Base-by-base conservation (phyloP, 2,888 invertebrate species). In the Xanthia togata region DNA sequence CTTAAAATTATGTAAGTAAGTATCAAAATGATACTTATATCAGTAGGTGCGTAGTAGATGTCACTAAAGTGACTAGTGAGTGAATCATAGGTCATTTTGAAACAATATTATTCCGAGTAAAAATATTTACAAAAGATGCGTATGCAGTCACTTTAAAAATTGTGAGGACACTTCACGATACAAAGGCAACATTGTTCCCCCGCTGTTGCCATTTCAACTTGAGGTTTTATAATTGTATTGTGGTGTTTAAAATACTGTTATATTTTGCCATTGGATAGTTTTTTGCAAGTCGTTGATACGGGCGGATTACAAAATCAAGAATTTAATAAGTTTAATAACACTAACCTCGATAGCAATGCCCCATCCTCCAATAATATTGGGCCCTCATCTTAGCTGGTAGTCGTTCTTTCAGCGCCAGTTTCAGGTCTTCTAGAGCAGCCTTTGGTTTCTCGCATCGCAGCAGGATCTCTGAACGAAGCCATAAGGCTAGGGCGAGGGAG, bases 331-430 rank as follows among this genome's bases (percentile, higher is more conserved):
- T 14, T 0, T 44, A 3, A 41, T 20, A n/a, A 35, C 11, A 75
- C 75, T 44, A 11, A 96, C 96, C 97, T 93, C 95, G 94, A 89
- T 98, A 98, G 80, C 98, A 98, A 74, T 97, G 97, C 0, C 97
- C 97, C 97, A 98, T 97, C 85, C 97, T 96, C 94, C 97, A 97
- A 90, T 98, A 98, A 82, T 98, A 97, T 78, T 97, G 97, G 0
- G 97, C 96, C 79, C 98, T 97, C 93, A 97, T 96, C 78, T 96
- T 97, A 0, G 96, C 97, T 0, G 98, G 97, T 8, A 98, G 94
- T 4, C 97, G 97, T 89, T 97, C 97, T 81, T 97, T 97, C 5
- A 97, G 91, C 0, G 98, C 97, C 81, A 97, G 90, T 87, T 97
- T 97, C 5, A 98, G 93, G 91, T 98, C 98, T 70, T 97, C 96